Evolutionary conservation across 2,797 vertebrate species (phyloP).

Genomic region (Schizothorax lantsangensis): DNA sequence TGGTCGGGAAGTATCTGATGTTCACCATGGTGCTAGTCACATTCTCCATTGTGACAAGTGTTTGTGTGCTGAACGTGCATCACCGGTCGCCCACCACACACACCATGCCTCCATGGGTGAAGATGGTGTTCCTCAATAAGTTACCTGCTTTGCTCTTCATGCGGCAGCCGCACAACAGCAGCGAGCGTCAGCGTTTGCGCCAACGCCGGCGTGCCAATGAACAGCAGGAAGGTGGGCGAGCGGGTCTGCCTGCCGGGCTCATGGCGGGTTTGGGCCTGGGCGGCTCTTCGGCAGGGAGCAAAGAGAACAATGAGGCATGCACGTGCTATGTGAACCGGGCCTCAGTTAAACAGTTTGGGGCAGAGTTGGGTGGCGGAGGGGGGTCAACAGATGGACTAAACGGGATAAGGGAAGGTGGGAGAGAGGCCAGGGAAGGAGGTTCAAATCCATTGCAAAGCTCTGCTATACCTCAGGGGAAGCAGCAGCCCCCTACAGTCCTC

Average conservation of each 20-base stretch:
- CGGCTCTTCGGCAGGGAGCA: conserved; percentile 60
- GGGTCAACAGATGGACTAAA: conserved; percentile 81
- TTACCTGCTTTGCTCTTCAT: conserved; percentile 93
- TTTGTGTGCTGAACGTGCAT: conserved; percentile 95
- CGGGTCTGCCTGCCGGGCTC: conserved; percentile 70
- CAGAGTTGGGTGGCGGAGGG: conserved; percentile 64
- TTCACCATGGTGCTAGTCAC: conserved; percentile 98
- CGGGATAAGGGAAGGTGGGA: conserved; percentile 76
- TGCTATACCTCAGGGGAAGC: conserved; percentile 71
- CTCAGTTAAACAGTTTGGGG: conserved; percentile 83
- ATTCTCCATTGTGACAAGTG: conserved; percentile 95
- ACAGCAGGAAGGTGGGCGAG: conserved; percentile 74
- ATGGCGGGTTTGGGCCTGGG: conserved; percentile 77
- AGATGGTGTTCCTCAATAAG: conserved; percentile 90
- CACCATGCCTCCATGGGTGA: conserved; percentile 97
- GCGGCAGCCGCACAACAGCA: conserved; percentile 90
- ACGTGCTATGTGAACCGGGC: conserved; percentile 89
- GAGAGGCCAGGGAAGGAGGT: conserved; percentile 68
- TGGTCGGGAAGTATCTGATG: conserved; percentile 98
- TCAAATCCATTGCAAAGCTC: conserved; percentile 57
- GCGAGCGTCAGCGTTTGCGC: conserved; percentile 89
- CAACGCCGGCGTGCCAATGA: conserved; percentile 83
- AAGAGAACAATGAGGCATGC: conserved; percentile 81
- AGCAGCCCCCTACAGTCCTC: conserved; percentile 76
- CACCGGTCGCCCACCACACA: conserved; percentile 96